These are phyloP conservation scores for Thereva nobilitata DNA, from an alignment of 2,888 invertebrate species.

Conservation along the genomic window DNA sequence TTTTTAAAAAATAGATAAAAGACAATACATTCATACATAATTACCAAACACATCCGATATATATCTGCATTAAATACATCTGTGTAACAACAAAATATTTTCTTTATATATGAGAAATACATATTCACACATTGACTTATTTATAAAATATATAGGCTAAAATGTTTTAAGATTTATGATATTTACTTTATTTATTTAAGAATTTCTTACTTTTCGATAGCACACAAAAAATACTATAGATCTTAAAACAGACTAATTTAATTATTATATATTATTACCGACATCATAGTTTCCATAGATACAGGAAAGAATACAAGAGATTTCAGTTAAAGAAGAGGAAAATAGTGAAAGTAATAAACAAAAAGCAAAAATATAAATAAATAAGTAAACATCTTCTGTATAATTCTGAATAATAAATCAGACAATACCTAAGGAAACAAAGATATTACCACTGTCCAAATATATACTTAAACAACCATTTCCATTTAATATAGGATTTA, in stretches of 20 bases:
- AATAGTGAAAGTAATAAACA: conserved; percentile 15
- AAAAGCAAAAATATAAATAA: conserved; percentile 6
- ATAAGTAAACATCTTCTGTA: conserved; percentile 14
- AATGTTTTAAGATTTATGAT: conserved; percentile 24
- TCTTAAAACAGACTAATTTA: no score
- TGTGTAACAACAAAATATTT: conserved; percentile 31
- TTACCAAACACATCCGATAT: conserved; percentile 40
- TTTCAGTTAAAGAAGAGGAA: background rate
- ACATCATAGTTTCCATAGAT: no score
- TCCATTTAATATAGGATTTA: conserved; percentile 11
- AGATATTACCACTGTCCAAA: conserved; percentile 23
- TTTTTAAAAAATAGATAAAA: conserved; percentile 20
- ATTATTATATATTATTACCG: no score
- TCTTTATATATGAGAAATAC: conserved; percentile 21
- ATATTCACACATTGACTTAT: conserved; percentile 34
- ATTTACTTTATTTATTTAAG: background rate
- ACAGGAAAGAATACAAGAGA: no score
- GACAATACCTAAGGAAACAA: conserved; percentile 28
- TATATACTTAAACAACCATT: conserved; percentile 27
- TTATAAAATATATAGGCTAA: conserved; percentile 12
- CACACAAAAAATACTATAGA: no score
- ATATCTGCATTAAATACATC: conserved; percentile 33
- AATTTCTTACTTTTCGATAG: no score
- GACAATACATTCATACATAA: conserved; percentile 40
- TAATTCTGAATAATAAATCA: conserved; percentile 8